Evolutionary conservation across 2,113 vertebrate species (phyloP).

Genomic region (Syrrhaptes paradoxus): DNA sequence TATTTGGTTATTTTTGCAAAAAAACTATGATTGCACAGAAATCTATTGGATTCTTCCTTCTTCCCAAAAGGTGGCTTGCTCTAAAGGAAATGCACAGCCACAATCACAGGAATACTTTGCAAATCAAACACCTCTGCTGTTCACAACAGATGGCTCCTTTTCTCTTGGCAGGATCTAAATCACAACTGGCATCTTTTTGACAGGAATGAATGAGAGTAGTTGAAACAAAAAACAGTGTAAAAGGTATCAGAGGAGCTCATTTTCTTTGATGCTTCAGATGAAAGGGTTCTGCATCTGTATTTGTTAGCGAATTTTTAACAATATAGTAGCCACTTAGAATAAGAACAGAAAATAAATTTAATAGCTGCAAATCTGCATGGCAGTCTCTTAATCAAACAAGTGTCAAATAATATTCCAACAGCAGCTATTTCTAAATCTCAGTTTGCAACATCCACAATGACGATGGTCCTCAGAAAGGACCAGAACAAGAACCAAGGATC

Average conservation of each 20-base stretch:
- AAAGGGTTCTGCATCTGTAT: background rate
- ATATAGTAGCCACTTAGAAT: background rate
- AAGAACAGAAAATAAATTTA: background rate
- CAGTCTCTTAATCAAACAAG: background rate
- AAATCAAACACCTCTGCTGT: background rate
- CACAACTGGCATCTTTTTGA: background rate
- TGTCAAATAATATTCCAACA: background rate
- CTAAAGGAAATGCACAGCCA: background rate
- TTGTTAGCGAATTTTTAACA: background rate
- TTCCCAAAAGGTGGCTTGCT: background rate
- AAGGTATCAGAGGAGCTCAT: background rate
- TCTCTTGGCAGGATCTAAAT: background rate
- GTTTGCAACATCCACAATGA: background rate
- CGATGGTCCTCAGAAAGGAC: background rate
- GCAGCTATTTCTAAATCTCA: background rate
- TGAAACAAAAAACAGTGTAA: background rate
- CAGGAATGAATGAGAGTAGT: background rate
- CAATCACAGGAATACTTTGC: background rate
- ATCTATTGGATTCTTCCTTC: background rate
- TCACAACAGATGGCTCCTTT: background rate
- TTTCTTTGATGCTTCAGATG: slow-evolving; percentile 23
- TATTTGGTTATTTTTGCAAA: background rate
- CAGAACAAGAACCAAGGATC: no score
- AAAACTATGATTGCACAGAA: background rate
- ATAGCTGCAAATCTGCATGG: background rate